Percentiles rank a stretch among this genome's conserved stretches.
These are phyloP conservation scores for Gallinago solitaria DNA, from an alignment of 2,797 vertebrate species.

Conservation along the genomic window DNA sequence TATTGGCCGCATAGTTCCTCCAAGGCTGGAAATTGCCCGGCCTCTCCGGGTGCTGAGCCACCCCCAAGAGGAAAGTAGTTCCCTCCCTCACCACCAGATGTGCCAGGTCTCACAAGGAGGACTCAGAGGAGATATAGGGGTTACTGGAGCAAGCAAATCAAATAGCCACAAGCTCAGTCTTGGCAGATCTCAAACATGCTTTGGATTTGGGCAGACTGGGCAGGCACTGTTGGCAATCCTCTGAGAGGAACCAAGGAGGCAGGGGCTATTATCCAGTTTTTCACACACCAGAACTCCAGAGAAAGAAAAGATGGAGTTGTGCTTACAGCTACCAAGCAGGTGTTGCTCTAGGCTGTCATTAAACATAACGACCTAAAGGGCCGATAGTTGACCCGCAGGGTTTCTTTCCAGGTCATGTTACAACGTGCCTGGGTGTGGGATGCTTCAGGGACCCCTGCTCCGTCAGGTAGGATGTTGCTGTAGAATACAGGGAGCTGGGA, in stretches of 20 bases:
- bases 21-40: too few species aligned
- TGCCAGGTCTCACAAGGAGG: not conserved
- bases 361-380: not conserved
- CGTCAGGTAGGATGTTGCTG: not conserved
- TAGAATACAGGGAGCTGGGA: not conserved
- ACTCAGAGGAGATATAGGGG: not conserved
- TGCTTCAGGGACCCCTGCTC: not conserved
- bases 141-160: not conserved
- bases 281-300: not conserved
- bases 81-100: not conserved
- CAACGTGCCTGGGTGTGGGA: accelerated
- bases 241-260: not conserved
- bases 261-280: not conserved
- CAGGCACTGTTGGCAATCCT: not conserved
- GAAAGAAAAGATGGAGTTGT: not conserved
- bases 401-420: not conserved
- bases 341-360: not conserved
- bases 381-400: not conserved
- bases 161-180: not conserved
- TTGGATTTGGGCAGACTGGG: not conserved
- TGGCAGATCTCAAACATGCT: not conserved
- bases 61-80: not conserved
- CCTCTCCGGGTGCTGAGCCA: too few species aligned
- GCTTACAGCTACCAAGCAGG: not conserved
- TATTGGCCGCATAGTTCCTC: too few species aligned